Conservation (phyloP, 2,113 vertebrate species). For the Alosa alosa region DNA sequence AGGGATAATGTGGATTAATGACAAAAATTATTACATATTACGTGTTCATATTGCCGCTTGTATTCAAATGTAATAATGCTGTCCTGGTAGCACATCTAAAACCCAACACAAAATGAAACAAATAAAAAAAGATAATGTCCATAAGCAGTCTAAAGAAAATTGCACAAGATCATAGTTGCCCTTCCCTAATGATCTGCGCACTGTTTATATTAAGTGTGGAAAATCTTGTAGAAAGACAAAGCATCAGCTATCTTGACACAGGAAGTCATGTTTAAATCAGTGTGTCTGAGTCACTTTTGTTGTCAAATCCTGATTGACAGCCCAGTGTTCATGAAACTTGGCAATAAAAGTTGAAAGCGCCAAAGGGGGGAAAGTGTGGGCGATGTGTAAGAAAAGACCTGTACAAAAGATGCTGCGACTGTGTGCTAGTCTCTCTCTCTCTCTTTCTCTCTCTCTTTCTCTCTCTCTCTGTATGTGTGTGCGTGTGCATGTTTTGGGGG, state of each 20-base stretch:
- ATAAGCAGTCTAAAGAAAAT: not conserved
- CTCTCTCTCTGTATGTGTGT: not conserved
- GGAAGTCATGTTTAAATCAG: not conserved
- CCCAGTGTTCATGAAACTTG: not conserved
- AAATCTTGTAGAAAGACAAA: not conserved
- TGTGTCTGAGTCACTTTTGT: conserved; percentile 9
- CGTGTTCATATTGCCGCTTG: conserved; percentile 48
- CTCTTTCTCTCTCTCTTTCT: not conserved
- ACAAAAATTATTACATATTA: conserved; percentile 56
- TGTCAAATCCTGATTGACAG: conserved; percentile 18
- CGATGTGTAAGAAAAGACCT: not conserved
- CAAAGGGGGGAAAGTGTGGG: not conserved
- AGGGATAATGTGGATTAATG: conserved; percentile 53
- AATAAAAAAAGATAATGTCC: not conserved
- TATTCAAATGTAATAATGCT: conserved; percentile 45
- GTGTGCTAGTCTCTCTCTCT: not conserved
- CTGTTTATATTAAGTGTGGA: not conserved
- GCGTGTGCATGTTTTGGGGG: not conserved
- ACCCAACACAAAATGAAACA: not conserved
- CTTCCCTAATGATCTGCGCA: conserved; percentile 3
- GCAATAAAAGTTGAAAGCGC: not conserved
- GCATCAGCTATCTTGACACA: not conserved
- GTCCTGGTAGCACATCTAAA: not conserved
- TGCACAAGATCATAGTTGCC: not conserved
- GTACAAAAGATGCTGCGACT: not conserved